Conservation (phyloP, 2,888 invertebrate species). For the Synanthedon vespiformis region DNA sequence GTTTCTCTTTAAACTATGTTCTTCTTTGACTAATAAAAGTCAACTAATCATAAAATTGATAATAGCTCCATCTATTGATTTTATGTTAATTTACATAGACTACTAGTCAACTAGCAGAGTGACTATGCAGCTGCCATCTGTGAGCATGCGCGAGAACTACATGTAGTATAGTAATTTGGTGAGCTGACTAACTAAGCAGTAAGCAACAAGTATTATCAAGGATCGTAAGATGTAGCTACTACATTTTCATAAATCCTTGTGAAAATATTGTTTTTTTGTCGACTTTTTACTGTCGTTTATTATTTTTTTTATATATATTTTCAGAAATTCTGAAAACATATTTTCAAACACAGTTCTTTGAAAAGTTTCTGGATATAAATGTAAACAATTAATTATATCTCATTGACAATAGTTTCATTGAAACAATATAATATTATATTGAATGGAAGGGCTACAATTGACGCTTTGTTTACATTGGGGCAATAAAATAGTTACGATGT, state of each 20-base stretch:
- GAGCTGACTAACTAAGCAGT: not conserved
- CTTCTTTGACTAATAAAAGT: too few species aligned
- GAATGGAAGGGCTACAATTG: slow-evolving; percentile 29
- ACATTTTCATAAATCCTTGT: not conserved
- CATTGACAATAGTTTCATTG: not conserved
- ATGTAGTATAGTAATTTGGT: not conserved
- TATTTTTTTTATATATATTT: not conserved
- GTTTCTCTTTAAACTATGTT: too few species aligned
- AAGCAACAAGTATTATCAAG: not conserved
- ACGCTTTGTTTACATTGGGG: slow-evolving; percentile 60
- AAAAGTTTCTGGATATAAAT: too few species aligned
- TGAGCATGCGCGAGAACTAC: slow-evolving; percentile 38
- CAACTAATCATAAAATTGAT: not conserved
- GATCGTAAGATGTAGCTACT: not conserved
- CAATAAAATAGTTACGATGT: slow-evolving; percentile 69
- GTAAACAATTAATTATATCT: too few species aligned
- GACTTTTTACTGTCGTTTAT: not conserved
- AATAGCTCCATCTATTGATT: slow-evolving; percentile 46
- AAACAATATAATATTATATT: not conserved
- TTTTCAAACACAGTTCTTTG: too few species aligned
- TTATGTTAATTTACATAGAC: slow-evolving; percentile 20
- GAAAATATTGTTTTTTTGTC: not conserved
- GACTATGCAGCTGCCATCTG: slow-evolving; percentile 48
- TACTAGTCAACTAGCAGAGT: not conserved
- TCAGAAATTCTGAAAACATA: too few species aligned